phyloP scores from a whole-genome alignment of 2,888 invertebrate species.

The Melanargia galathea region DNA sequence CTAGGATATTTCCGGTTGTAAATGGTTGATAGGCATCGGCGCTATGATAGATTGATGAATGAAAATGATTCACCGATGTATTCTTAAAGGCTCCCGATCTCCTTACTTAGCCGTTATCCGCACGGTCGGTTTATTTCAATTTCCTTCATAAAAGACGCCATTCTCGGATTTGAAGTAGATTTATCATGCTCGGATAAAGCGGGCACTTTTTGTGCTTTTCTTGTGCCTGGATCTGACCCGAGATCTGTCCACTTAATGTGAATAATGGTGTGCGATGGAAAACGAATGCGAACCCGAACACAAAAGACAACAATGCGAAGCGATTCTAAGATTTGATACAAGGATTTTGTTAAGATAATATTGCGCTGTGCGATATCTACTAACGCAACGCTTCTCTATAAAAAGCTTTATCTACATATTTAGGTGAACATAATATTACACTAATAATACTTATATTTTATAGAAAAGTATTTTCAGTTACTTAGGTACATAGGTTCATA shows the following conservation, averaged over 20 bases:
- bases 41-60: slow-evolving; percentile 65
- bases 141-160: slow-evolving; percentile 83
- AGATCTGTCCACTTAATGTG: slow-evolving; percentile 83
- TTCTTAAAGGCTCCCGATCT: slow-evolving; percentile 79
- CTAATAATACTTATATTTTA: too few species aligned
- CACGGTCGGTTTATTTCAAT: slow-evolving; percentile 83
- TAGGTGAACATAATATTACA: too few species aligned
- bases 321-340: slow-evolving; percentile 80
- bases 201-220: slow-evolving; percentile 83
- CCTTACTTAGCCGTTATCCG: slow-evolving; percentile 82
- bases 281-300: slow-evolving; percentile 78
- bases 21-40: slow-evolving; percentile 21
- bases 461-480: too few species aligned
- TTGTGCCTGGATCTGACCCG: slow-evolving; percentile 82
- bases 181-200: slow-evolving; percentile 83
- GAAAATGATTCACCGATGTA: slow-evolving; percentile 80
- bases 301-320: slow-evolving; percentile 81
- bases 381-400: slow-evolving; percentile 41
- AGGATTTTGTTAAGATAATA: slow-evolving; percentile 70
- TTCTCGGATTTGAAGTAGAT: slow-evolving; percentile 83
- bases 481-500: too few species aligned
- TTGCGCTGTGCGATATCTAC: slow-evolving; percentile 52
- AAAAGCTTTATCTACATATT: not conserved
- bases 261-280: slow-evolving; percentile 82
- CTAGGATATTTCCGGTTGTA: not conserved